phyloP scores from a whole-genome alignment of 2,113 vertebrate species.

The Rana temporaria region DNA sequence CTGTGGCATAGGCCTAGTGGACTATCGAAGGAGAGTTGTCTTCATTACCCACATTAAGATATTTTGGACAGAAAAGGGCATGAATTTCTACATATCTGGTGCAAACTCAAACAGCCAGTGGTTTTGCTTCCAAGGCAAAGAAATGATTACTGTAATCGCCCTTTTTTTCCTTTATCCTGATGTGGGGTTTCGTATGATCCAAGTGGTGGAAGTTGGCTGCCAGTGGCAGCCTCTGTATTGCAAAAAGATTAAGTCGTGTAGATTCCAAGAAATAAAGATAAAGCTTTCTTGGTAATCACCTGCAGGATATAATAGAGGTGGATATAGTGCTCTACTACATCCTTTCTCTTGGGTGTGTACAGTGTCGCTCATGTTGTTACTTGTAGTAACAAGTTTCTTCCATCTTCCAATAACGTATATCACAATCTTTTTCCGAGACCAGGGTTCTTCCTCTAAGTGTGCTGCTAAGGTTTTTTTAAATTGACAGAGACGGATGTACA shows the following conservation, averaged over 20 bases:
- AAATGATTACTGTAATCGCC: not conserved
- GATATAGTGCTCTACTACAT: not conserved
- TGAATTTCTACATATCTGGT: not conserved
- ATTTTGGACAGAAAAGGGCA: not conserved
- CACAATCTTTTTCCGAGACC: not conserved
- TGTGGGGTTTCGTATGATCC: not conserved
- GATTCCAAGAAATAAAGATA: not conserved
- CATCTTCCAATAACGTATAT: slow-evolving; percentile 3
- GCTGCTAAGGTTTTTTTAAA: not conserved
- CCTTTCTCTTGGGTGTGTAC: not conserved
- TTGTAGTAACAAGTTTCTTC: slow-evolving; percentile 16
- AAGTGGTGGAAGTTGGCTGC: not conserved
- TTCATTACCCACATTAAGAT: not conserved
- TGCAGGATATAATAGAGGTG: too few relatives aligned
- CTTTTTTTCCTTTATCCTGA: not conserved
- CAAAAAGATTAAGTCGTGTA: slow-evolving; percentile 12
- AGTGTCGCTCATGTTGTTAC: slow-evolving; percentile 5
- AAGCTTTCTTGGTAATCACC: not conserved
- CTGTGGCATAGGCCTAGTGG: not conserved
- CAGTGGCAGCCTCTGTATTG: slow-evolving; percentile 14
- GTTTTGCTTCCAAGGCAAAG: not conserved
- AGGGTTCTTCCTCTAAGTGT: slow-evolving; percentile 13
- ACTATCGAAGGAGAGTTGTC: not conserved
- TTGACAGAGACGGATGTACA: slow-evolving; percentile 41
- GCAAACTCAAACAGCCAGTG: not conserved